phyloP scores from a whole-genome alignment of 1,140 invertebrate species.

The Drosophila nebulosa region DNA sequence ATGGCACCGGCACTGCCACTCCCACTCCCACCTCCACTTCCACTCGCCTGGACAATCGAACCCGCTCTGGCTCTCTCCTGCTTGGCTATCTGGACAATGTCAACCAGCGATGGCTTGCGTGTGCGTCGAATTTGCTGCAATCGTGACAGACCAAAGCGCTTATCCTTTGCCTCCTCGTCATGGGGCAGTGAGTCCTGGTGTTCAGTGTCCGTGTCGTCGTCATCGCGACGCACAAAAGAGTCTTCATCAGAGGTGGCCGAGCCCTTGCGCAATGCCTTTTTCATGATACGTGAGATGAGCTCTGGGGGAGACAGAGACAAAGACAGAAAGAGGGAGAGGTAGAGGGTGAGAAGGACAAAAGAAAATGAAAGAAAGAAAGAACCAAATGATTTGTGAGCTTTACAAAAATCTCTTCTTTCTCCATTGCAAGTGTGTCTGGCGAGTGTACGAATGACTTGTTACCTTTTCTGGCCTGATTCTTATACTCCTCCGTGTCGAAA shows the following conservation, averaged over 20 bases:
- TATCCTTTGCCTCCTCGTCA: constrained; percentile 81
- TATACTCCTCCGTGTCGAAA: constrained; percentile 77
- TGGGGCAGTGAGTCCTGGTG: constrained; percentile 86
- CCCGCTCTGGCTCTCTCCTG: constrained; percentile 63
- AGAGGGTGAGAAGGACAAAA: not conserved
- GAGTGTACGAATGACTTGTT: not conserved
- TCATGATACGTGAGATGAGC: constrained; percentile 85
- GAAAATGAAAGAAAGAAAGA: not conserved
- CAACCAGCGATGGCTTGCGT: constrained; percentile 74
- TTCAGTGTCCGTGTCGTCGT: constrained; percentile 85
- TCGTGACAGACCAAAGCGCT: constrained; percentile 62
- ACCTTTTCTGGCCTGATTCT: constrained; percentile 79
- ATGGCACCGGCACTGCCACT: not conserved
- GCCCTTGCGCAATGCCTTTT: constrained; percentile 83
- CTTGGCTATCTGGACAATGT: constrained; percentile 79
- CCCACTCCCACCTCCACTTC: too few relatives aligned
- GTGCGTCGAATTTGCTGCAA: constrained; percentile 72
- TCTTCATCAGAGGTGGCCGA: constrained; percentile 83
- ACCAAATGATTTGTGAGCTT: constrained; percentile 19
- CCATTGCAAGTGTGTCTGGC: not conserved
- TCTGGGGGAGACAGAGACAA: constrained; percentile 70
- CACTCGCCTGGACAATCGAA: constrained; percentile 46
- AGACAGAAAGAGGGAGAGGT: not conserved
- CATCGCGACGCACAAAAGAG: constrained; percentile 71
- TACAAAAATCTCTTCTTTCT: not conserved